Percentiles rank a stretch among this genome's conserved stretches.
Conservation (phyloP, 1,140 invertebrate species). For the Pseudomyrmex concolor region DNA sequence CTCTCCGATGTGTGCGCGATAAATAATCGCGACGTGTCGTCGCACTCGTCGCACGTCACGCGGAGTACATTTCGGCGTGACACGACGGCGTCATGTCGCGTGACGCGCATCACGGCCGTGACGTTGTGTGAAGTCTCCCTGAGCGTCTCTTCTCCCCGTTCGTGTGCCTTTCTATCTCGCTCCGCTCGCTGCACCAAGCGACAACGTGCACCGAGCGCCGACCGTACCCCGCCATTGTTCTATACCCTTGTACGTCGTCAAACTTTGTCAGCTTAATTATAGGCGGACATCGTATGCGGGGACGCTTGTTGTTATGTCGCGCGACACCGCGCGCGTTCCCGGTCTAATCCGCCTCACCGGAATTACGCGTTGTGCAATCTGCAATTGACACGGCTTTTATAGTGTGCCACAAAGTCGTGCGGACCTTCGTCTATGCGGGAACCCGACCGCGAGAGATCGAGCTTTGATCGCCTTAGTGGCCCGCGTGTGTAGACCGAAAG, state of each 20-base stretch:
- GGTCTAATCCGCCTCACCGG: slow-evolving; percentile 4
- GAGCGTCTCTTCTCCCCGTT: background rate
- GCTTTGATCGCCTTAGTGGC: background rate
- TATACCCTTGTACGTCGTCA: slow-evolving; percentile 71
- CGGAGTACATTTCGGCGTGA: slow-evolving; percentile 62
- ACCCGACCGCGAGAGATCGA: background rate
- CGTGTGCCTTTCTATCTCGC: background rate
- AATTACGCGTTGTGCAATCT: slow-evolving; percentile 58
- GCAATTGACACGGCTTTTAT: slow-evolving; percentile 63
- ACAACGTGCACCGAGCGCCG: slow-evolving; percentile 28
- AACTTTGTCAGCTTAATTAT: slow-evolving; percentile 76
- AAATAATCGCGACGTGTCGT: slow-evolving; percentile 61
- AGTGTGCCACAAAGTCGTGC: slow-evolving; percentile 39
- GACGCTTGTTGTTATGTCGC: slow-evolving; percentile 62
- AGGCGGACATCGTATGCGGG: slow-evolving; percentile 53
- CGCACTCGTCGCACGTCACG: slow-evolving; percentile 20
- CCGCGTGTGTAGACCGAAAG: background rate
- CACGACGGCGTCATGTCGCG: slow-evolving; percentile 65
- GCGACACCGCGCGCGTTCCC: slow-evolving; percentile 28
- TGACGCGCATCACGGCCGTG: slow-evolving; percentile 63
- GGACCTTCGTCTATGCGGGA: background rate
- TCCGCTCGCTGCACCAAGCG: background rate
- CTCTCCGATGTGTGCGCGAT: slow-evolving; percentile 56
- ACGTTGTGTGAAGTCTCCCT: slow-evolving; percentile 35
- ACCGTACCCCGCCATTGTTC: slow-evolving; percentile 65